Conservation (phyloP, 2,113 vertebrate genomes). For the Ammospiza nelsoni region DNA sequence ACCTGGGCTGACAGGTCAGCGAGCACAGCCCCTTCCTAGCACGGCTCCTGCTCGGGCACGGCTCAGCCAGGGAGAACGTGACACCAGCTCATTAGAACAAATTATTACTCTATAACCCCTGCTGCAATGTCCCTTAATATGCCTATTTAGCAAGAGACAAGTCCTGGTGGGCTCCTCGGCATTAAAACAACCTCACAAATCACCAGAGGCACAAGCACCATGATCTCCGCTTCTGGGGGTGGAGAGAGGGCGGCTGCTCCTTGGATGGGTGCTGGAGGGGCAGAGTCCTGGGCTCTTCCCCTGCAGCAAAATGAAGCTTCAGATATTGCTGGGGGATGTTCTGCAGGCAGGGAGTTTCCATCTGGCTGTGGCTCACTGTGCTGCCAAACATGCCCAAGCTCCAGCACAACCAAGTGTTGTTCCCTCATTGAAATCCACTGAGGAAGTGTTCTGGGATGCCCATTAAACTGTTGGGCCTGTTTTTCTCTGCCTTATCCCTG, state of each 20-base stretch:
- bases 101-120: conserved; percentile 60
- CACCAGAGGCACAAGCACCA: conserved; percentile 36
- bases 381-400: neutral
- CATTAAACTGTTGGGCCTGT: neutral
- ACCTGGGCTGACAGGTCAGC: conserved; percentile 48
- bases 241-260: neutral
- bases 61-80: conserved; percentile 43
- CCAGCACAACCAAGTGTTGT: neutral
- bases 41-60: neutral
- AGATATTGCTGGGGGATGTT: neutral
- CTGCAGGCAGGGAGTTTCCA: neutral
- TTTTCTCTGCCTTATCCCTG: neutral
- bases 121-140: conserved; percentile 66
- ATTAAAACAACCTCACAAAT: conserved; percentile 66
- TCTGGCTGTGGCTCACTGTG: neutral
- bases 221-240: rapidly evolving
- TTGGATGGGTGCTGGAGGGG: neutral
- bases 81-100: conserved; percentile 65
- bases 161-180: conserved; percentile 61
- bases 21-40: conserved; percentile 6
- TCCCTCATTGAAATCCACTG: neutral
- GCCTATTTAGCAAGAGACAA: conserved; percentile 70
- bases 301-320: neutral
- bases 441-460: neutral
- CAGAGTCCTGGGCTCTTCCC: neutral